Percentiles rank a stretch among this genome's conserved stretches.
Evolutionary conservation across 2,888 invertebrate genomes (phyloP).

Genomic region (Macrophya alboannulata): DNA sequence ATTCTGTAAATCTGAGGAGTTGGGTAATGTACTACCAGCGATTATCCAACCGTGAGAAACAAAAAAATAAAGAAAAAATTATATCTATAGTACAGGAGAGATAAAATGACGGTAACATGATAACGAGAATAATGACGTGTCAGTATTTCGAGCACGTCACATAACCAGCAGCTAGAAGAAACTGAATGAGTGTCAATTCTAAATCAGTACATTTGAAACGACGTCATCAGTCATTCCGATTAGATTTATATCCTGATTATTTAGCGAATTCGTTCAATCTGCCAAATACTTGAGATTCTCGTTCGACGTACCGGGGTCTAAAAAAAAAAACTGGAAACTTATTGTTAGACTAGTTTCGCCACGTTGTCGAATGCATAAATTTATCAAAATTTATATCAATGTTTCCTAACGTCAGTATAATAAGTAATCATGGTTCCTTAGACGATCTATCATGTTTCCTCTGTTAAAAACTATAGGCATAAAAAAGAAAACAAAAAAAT

Average conservation of each 20-base stretch:
- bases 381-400: neutral
- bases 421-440: conserved; percentile 2
- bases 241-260: neutral
- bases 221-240: conserved; percentile 18
- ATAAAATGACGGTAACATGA: neutral
- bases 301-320: neutral
- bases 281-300: neutral
- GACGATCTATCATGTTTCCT: conserved; percentile 31
- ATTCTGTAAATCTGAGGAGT: neutral
- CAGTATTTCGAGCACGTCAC: neutral
- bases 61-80: neutral
- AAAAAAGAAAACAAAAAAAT: neutral
- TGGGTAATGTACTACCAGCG: neutral
- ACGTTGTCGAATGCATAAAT: neutral
- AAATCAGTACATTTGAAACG: neutral
- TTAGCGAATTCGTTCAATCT: conserved; percentile 13
- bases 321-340: neutral
- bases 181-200: conserved; percentile 13
- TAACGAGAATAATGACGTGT: conserved; percentile 16
- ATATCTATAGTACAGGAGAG: no score
- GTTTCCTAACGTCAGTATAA: neutral
- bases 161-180: neutral
- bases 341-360: neutral
- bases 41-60: conserved; percentile 23
- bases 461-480: neutral